Evolutionary conservation across 2,797 vertebrate species (phyloP), one percentile per base, ranked within the genome.

Genomic region (Aeoliscus strigatus): DNA sequence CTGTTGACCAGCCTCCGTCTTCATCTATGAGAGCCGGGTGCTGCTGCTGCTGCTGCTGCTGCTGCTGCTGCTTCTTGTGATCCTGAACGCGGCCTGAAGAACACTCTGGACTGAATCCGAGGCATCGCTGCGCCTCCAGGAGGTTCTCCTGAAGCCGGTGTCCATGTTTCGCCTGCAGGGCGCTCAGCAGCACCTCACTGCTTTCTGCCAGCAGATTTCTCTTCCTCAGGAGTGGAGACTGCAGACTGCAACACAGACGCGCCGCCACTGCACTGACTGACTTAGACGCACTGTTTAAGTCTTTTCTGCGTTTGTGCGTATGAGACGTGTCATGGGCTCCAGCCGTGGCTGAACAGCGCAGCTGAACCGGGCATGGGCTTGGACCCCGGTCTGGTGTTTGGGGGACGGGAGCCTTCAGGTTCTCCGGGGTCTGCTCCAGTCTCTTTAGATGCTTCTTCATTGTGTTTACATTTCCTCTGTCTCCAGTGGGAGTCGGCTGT

Each of bases 111-210:
- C 9, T 25, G 55, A 41, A 63, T 31, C 27, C 38, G 28, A 70
- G 43, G 24, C 10, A 14, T 12, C 7, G 56, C 32, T 65, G 60
- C 37, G 85, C 31, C 39, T 39, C 39, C 0, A 40, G 49, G 27
- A 87, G 70, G 60, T 83, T 84, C 33, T 75, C 54, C 29, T 83
- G 60, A 27, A 89, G 74, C 26, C 21, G 37, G 9, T 60, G 36
- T 17, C 89, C 80, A 12, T 90, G 84, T 1, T 46, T 62, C 45
- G 87, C 53, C 46, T 17, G 47, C 33, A 90, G 60, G 12, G 66
- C 48, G 28, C 67, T 70, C 38, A 82, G 33, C 34, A 90, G 73
- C 0, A 55, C 58, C n/a, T 73, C 62, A 60, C 66, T 82, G 63
- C 60, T 84, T 57, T 89, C 80, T 8, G 42, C 51, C 36, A 85